Conservation (phyloP, 2,797 vertebrate species). For the Peromyscus aztecus region DNA sequence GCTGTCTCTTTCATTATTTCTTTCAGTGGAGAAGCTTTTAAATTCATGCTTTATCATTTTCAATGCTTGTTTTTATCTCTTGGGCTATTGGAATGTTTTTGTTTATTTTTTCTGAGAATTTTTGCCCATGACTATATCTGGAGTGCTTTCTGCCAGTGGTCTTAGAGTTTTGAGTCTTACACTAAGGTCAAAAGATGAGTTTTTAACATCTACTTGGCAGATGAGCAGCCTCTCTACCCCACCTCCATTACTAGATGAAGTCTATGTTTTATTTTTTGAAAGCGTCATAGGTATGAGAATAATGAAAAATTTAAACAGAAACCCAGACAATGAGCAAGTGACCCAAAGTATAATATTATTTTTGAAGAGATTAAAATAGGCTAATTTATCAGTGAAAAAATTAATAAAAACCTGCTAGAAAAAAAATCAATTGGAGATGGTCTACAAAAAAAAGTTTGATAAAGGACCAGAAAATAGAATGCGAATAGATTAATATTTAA, state of each 20-base stretch:
- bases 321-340: not conserved
- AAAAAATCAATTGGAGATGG: not conserved
- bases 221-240: too few species aligned
- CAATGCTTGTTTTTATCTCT: not conserved
- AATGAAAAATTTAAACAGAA: not conserved
- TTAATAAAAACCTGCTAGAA: not conserved
- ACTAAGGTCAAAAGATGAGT: not conserved
- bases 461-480: not conserved
- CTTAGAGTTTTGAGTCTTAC: not conserved
- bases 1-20: not conserved
- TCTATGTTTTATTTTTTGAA: not conserved
- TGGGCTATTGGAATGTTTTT: not conserved
- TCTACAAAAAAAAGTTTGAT: not conserved
- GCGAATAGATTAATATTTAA: slow-evolving; percentile 15
- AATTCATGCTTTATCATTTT: not conserved
- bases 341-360: not conserved
- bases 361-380: slow-evolving; percentile 17
- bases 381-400: not conserved
- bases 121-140: not conserved
- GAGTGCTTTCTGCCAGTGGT: not conserved
- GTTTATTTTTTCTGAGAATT: not conserved
- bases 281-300: not conserved
- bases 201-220: not conserved
- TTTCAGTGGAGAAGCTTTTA: not conserved
- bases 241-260: not conserved